A percentile compares a stretch with the other conserved stretches of the same genome.
Conservation (phyloP, 2,113 vertebrate genomes). For the Thalassoma bifasciatum region DNA sequence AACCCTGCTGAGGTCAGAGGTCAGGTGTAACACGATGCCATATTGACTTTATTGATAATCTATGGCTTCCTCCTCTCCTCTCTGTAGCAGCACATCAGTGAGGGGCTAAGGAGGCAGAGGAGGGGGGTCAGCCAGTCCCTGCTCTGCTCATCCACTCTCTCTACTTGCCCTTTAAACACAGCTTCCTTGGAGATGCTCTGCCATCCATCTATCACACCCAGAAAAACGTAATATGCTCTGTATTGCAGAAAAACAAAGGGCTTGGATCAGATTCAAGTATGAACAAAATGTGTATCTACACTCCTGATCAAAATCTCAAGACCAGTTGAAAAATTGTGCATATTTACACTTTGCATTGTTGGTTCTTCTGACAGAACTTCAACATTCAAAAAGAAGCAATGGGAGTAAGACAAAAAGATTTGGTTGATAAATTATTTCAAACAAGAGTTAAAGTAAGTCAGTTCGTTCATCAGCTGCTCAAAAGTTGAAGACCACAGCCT, state of each 20-base stretch:
- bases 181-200: constrained; percentile 64
- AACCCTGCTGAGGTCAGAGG: constrained; percentile 76
- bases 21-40: constrained; percentile 72
- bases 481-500: no score
- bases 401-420: no score
- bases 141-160: constrained; percentile 61
- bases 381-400: no score
- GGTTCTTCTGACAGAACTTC: no score
- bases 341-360: no score
- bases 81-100: constrained; percentile 73
- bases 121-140: constrained; percentile 52
- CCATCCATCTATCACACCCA: constrained; percentile 70
- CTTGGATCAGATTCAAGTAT: constrained; percentile 46
- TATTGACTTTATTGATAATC: constrained; percentile 80
- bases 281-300: no score
- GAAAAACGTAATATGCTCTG: constrained; percentile 73
- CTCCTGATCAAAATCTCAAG: no score
- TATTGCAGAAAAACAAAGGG: constrained; percentile 60
- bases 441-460: no score
- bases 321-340: no score
- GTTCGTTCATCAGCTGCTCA: no score
- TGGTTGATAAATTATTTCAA: no score
- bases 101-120: constrained; percentile 40
- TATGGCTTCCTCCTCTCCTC: constrained; percentile 63
- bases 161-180: constrained; percentile 78